Evolutionary conservation across 2,888 invertebrate species (phyloP).

Genomic region (Caenorhabditis auriculariae): DNA sequence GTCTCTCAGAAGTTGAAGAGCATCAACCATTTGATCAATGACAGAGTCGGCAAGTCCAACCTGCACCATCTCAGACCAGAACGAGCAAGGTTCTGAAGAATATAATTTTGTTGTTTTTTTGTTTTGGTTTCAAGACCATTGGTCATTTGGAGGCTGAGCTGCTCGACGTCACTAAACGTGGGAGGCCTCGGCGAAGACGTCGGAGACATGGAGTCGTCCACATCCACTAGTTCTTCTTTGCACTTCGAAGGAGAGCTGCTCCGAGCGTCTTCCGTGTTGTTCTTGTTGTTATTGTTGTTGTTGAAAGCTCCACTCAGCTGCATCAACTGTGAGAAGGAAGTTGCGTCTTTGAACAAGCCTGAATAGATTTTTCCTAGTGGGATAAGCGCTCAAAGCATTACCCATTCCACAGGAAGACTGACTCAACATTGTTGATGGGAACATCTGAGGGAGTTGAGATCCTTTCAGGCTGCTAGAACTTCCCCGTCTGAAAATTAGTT

Average conservation of each 20-base stretch:
- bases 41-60: constrained; percentile 54
- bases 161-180: neutral
- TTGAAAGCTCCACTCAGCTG: constrained; percentile 33
- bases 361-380: too few relatives aligned
- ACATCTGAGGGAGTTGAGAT: neutral
- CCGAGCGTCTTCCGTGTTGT: neutral
- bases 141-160: neutral
- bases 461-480: neutral
- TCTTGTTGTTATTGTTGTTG: constrained; percentile 25
- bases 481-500: neutral
- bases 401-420: neutral
- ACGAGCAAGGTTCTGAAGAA: constrained; percentile 42
- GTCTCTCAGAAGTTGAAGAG: constrained; percentile 7
- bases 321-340: constrained; percentile 30
- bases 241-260: neutral
- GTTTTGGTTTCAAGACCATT: neutral
- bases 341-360: constrained; percentile 36
- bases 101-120: constrained; percentile 1
- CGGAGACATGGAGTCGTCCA: constrained; percentile 13
- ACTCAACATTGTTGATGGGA: neutral
- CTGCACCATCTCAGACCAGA: constrained; percentile 52
- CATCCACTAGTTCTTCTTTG: constrained; percentile 20
- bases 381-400: too few relatives aligned
- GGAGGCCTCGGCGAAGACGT: neutral
- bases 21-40: constrained; percentile 30